Base-by-base conservation (phyloP, 1,140 invertebrate species). In the Drosophila guanche region DNA sequence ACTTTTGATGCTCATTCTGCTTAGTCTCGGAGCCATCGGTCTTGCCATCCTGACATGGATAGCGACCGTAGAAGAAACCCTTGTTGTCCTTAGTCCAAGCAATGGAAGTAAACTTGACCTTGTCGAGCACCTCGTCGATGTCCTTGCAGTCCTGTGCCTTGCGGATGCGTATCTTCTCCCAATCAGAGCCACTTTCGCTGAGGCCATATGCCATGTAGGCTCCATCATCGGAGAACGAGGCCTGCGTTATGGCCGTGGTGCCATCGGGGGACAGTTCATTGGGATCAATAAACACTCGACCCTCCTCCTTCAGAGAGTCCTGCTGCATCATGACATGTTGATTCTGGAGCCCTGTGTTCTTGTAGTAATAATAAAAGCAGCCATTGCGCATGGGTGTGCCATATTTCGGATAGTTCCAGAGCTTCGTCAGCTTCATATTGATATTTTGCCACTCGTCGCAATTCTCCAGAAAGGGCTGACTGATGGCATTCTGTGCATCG, bases 401-500 rank as follows among this genome's bases (percentile, higher is more conserved):
- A 92, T 96, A 99, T 92, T 98, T 99, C 22, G 97, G 97, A 93
- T 97, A 99, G 92, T 99, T 96, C 97, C 97, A 99, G 4, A 99
- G 92, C 74, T 98, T 95, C 0, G 95, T 99, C 3, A 99, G 93
- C 65, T 95, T 93, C 42, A 94, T 91, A 79, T 95, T 94, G 51
- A 99, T 95, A 69, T 94, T 93, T 8, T 95, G 91, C 77, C 96
- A 95, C 43, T 94, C 93, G 8, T 94, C 92, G 89, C 96, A 98
- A 12, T 93, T 92, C 67, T 97, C 93, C 7, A 99, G 92, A 92
- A 95, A 99, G 2, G 97, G 97, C 46, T 93, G 92, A 10, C 97
- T 97, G 8, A 99, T 93, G n/a, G 94, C 94, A 94, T 99, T 99
- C 92, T 99, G 96, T 5, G 94, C 95, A 54, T 98, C 95, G 33